Base-by-base conservation (phyloP, 2,888 invertebrate species). In the Drosophila macrospina region DNA sequence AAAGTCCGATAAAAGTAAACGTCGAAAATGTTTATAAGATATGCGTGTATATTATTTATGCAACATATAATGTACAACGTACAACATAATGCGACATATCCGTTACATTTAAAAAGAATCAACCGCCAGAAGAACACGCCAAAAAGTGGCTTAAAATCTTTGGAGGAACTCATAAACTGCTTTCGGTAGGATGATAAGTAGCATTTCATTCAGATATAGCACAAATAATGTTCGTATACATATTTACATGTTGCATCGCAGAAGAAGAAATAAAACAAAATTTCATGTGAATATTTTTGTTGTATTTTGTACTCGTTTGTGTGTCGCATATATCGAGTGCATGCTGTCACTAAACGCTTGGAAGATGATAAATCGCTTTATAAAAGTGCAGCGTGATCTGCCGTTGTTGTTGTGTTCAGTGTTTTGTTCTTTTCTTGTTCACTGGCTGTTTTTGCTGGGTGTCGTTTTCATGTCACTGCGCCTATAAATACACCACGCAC, bases 301-400 rank as follows among this genome's bases (percentile, higher is more conserved):
- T 57, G 30, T 30, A n/a, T 41, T 8, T 56, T 30, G 52, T 41
- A 41, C 20, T 41, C 52, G 20, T 61, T 45, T 71, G 36, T 63
- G 36, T 71, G 59, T 64, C 52, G 62, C 44, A 36, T 39, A 67
- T 74, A 74, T 74, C 52, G 80, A 66, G 69, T 56, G 81, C 70
- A 69, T 56, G 73, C 86, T 86, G 86, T 86, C 89, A 86, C 66
- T 88, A 88, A 87, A 88, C 79, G 80, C 80, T 82, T 71, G 70
- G 48, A 76, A 78, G 76, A 88, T 89, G 89, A 89, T 89, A 80
- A 90, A 89, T 89, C 77, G 77, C 71, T 88, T 89, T 89, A 89
- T 87, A 89, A 89, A 87, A 90, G 89, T 89, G 89, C 89, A 88
- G 89, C 65, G 87, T 57, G 79, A 78, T 74, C 76, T 78, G 59